These are phyloP conservation scores for Synergus umbraculus DNA, from an alignment of 2,888 invertebrate species.

Conservation along the genomic window DNA sequence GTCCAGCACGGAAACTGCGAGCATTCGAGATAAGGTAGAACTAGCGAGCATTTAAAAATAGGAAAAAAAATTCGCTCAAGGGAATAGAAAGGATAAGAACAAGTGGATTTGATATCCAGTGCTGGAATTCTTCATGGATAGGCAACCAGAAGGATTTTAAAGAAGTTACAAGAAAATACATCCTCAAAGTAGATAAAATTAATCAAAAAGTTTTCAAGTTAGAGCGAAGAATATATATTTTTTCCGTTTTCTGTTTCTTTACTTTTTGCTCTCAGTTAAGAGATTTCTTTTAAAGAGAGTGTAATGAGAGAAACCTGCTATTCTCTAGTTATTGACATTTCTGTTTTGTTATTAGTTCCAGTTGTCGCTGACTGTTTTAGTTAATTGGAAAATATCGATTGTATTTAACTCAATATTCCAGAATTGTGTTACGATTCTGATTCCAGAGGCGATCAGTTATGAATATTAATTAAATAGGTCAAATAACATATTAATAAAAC, in stretches of 20 bases:
- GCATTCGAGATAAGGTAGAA: neutral
- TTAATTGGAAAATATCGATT: conserved; percentile 27
- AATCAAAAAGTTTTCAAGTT: no score
- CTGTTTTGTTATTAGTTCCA: neutral
- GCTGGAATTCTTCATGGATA: neutral
- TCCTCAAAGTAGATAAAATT: neutral
- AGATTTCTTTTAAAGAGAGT: neutral
- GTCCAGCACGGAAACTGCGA: neutral
- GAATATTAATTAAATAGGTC: neutral
- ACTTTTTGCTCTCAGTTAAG: neutral
- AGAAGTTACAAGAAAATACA: neutral
- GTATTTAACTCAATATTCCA: conserved; percentile 7
- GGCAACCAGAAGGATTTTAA: neutral
- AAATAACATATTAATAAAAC: neutral
- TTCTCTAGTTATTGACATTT: conserved; percentile 23
- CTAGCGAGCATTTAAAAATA: neutral
- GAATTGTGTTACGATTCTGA: neutral
- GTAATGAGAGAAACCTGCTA: neutral
- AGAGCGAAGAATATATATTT: neutral
- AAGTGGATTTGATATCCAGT: neutral
- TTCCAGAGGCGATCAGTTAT: neutral
- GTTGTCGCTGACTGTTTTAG: conserved; percentile 15
- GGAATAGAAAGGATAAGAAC: neutral
- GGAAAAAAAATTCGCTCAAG: neutral
- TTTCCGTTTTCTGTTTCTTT: neutral